Percentiles rank a stretch among this genome's conserved stretches.
Conservation (phyloP, 2,888 invertebrate species). For the Drosophila emarginata region DNA sequence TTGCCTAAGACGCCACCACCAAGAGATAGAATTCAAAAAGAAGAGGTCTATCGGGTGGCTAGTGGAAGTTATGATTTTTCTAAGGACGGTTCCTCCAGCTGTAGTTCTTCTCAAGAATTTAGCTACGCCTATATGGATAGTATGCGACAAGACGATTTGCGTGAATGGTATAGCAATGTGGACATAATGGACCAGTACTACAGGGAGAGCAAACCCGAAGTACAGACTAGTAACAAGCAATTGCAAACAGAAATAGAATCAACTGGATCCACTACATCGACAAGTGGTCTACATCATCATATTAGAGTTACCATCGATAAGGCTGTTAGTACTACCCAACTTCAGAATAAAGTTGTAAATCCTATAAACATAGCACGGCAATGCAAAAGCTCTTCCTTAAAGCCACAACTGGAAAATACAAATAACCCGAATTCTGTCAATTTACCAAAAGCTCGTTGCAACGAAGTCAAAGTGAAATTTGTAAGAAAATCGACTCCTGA, state of each 20-base stretch:
- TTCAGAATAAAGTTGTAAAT: background rate
- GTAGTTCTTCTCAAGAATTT: constrained; percentile 1
- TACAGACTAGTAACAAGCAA: constrained; percentile 8
- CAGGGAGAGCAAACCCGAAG: background rate
- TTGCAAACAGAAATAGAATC: constrained; percentile 27
- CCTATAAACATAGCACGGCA: constrained; percentile 16
- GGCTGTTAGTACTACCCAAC: constrained; percentile 26
- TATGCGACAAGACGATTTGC: background rate
- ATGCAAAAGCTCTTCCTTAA: constrained; percentile 14
- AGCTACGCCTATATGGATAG: constrained; percentile 24
- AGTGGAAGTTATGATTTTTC: background rate
- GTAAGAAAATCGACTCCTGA: background rate
- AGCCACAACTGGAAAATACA: background rate
- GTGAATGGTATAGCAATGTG: constrained; percentile 19
- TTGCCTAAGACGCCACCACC: constrained; percentile 25
- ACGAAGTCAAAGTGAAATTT: constrained; percentile 28
- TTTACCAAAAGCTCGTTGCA: background rate
- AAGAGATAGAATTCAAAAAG: background rate
- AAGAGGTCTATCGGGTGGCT: constrained; percentile 15
- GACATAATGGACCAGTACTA: constrained; percentile 13
- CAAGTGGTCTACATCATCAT: background rate
- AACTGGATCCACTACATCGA: background rate
- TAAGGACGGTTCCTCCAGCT: background rate
- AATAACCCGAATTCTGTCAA: too few relatives aligned
- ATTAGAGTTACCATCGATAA: constrained; percentile 34